Evolutionary conservation across 2,888 invertebrate species (phyloP), one percentile per base, ranked within the genome.

Genomic region (Cataglyphis livida): DNA sequence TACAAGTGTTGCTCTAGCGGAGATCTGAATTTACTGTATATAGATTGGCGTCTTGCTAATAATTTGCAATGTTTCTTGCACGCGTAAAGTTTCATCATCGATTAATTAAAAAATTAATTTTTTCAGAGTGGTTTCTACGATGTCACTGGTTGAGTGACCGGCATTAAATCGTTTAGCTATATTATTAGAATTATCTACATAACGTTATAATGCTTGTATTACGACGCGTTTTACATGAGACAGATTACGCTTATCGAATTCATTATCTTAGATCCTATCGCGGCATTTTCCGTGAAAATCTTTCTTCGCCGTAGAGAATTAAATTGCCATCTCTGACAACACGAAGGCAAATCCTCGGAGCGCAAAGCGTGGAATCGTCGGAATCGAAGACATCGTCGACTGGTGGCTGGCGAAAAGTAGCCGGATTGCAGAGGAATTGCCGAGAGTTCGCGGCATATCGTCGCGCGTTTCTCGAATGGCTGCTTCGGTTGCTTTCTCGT

Each of bases 401-500:
- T 18, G 21, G 48, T 35, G 64, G 48, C 76, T 54, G 68, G 41
- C 32, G 68, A 68, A 68, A 68, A 44, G 68, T 57, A 44, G 68
- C 28, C 41, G 78, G 41, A 68, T 68, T 57, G 59, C 32, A 41
- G 54, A 28, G 3, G 15, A 66, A 15, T 15, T 51, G 51, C 32
- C 21, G 28, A 32, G 78, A 81, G 82, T 75, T 70, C 62, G 12
- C 35, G 44, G 66, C 61, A 64, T 74, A 73, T 85, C 85, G 51
- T 48, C 70, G 51, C 48, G 44, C 85, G 82, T 82, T 82, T 79
- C 82, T 83, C 82, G 25, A 78, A 78, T 84, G 68, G 73, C 66
- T 84, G 81, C 71, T 54, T 62, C 61, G 65, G 65, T 54, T 48
- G 65, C 75, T 66, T 68, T 64, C 62, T 57, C 81, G 86, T 93